Evolutionary conservation across 2,888 invertebrate species (phyloP), one percentile per base, ranked within the genome.

Genomic region (Mycalesis mineus): DNA sequence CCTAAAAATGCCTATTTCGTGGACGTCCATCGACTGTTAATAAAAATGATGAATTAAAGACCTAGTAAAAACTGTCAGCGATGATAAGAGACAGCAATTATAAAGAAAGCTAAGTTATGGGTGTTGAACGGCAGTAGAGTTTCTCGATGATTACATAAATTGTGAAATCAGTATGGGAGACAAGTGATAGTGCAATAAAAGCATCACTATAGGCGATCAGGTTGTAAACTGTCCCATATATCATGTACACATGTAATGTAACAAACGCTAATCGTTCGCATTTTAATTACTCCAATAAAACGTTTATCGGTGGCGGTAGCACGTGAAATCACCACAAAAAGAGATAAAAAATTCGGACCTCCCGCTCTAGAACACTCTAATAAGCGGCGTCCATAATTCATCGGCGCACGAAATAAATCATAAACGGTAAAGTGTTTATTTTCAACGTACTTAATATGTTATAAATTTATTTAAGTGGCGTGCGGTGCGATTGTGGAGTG

Each of bases 391-490:
- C 77, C 79, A 84, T 88, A 88, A 86, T 81, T 88, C 86, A 88
- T 85, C 77, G 74, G 68, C 76, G 79, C 80, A 84, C 78, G 78
- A 80, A 85, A 88, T 89, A 88, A 89, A 89, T 89, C 89, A 89
- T 88, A 88, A 82, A 81, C 81, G 73, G 82, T 80, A 83, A 86
- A 86, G 84, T 88, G 88, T 89, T 88, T 89, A 88, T 88, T 88
- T 84, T 86, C 76, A 80, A 84, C 77, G 86, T 87, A 87, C 85
- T 88, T 89, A 88, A 87, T 88, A 87, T 84, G 88, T 86, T 88
- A 87, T 88, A 88, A 89, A 89, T 88, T 87, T 87, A 86, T 88
- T 87, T 86, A 88, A 88, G 88, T 88, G 88, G 85, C 82, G 68
- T 77, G 83, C 82, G 80, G 82, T 82, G 74, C 82, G 87, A 85